Evolutionary conservation across 2,888 invertebrate genomes (phyloP).

Genomic region (Leptothorax acervorum): DNA sequence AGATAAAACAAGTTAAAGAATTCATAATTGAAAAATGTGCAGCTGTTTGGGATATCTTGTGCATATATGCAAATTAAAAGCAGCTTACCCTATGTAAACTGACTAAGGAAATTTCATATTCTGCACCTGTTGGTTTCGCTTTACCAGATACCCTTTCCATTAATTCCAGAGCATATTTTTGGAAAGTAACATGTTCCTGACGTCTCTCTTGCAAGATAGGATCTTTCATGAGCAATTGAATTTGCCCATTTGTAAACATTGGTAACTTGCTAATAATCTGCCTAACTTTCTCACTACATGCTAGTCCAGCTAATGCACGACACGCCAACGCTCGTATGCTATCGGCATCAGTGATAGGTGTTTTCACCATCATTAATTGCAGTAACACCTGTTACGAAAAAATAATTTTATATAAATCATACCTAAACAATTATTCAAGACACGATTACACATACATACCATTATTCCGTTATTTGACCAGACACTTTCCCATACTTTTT

Average conservation of each 20-base stretch:
- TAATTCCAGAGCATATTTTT: slow-evolving; percentile 96
- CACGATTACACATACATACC: slow-evolving; percentile 86
- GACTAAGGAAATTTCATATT: slow-evolving; percentile 94
- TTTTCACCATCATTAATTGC: slow-evolving; percentile 95
- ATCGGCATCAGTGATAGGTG: slow-evolving; percentile 99
- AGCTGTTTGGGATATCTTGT: not conserved
- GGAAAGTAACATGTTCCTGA: slow-evolving; percentile 97
- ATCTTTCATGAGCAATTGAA: slow-evolving; percentile 97
- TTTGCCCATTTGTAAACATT: slow-evolving; percentile 96
- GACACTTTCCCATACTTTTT: slow-evolving; percentile 97
- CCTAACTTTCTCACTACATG: slow-evolving; percentile 96
- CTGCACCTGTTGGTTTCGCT: slow-evolving; percentile 91
- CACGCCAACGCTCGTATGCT: slow-evolving; percentile 97
- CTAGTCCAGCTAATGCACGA: slow-evolving; percentile 96
- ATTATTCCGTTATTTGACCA: slow-evolving; percentile 98
- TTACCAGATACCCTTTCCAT: slow-evolving; percentile 97
- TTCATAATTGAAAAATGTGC: not conserved
- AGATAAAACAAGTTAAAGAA: not conserved
- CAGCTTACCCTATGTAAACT: slow-evolving; percentile 93
- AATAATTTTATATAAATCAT: slow-evolving; percentile 24
- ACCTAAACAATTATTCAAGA: slow-evolving; percentile 10
- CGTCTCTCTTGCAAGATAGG: slow-evolving; percentile 98
- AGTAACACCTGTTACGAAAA: slow-evolving; percentile 89
- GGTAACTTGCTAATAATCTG: slow-evolving; percentile 98
- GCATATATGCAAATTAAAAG: slow-evolving; percentile 46